Evolutionary conservation across 2,113 vertebrate species (phyloP).

Genomic region (Heteronetta atricapilla): DNA sequence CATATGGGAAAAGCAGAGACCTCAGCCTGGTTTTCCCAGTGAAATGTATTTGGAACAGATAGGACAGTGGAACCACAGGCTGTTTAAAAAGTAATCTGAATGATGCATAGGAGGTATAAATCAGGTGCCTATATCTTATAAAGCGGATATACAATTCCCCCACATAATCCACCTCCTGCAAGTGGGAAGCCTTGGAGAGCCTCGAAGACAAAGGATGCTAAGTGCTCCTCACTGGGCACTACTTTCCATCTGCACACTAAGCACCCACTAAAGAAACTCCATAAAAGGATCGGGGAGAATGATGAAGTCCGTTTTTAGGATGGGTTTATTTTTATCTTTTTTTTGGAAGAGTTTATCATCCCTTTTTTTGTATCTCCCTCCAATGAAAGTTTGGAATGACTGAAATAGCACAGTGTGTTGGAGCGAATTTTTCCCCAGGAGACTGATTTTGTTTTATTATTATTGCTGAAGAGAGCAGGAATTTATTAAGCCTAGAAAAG

Average conservation of each 20-base stretch:
- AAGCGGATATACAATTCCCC: background rate
- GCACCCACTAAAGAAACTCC: background rate
- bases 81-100: background rate
- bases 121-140: background rate
- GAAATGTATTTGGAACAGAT: fast-evolving
- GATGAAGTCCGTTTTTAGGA: conserved; percentile 29
- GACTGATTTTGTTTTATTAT: conserved; percentile 42
- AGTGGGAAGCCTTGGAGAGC: background rate
- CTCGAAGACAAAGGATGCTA: background rate
- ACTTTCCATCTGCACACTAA: background rate
- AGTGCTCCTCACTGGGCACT: background rate
- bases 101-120: background rate
- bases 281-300: conserved; percentile 21
- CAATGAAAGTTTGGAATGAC: conserved; percentile 27
- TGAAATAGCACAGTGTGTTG: conserved; percentile 50
- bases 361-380: conserved; percentile 16
- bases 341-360: conserved; percentile 22
- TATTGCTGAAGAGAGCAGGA: conserved; percentile 46
- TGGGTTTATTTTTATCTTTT: conserved; percentile 52
- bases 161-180: background rate
- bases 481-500: conserved; percentile 57
- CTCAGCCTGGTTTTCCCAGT: background rate
- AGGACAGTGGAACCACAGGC: background rate
- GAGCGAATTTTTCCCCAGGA: conserved; percentile 34
- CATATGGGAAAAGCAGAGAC: background rate